These are phyloP conservation scores for Nezara viridula DNA, from an alignment of 2,888 invertebrate genomes.

Conservation along the genomic window DNA sequence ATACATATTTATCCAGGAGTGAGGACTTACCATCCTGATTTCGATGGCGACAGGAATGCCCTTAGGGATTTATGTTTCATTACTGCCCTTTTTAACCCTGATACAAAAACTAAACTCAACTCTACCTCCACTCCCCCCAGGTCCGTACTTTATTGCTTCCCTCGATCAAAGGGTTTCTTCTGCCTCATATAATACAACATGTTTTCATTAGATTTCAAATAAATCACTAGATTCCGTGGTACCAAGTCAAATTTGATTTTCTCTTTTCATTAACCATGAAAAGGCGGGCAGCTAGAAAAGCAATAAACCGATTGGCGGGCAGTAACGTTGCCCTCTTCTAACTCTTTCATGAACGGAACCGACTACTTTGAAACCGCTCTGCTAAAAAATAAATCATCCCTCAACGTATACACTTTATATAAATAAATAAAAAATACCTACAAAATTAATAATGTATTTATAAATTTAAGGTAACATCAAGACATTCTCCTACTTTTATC, in stretches of 20 bases:
- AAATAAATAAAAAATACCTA: too few species aligned
- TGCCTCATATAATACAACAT: neutral
- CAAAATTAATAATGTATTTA: too few species aligned
- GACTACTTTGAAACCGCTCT: too few species aligned
- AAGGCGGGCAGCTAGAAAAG: neutral
- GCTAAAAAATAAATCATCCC: too few species aligned
- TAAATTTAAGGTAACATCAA: too few species aligned
- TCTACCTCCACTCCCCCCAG: neutral
- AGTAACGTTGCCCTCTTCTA: neutral
- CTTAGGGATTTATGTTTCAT: conserved; percentile 7
- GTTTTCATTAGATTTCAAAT: conserved; percentile 28
- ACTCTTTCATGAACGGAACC: neutral
- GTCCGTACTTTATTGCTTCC: neutral
- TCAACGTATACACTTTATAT: too few species aligned
- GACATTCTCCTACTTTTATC: too few species aligned
- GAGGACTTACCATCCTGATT: conserved; percentile 10
- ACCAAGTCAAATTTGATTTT: neutral
- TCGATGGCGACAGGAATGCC: conserved; percentile 29
- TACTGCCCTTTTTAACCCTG: neutral
- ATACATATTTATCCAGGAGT: conserved; percentile 6
- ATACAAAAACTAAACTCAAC: neutral
- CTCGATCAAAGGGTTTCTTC: conserved; percentile 14
- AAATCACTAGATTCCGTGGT: neutral
- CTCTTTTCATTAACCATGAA: neutral
- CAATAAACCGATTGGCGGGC: neutral